Base-by-base conservation (phyloP, 2,113 vertebrate genomes). In the Nothoprocta pentlandii region DNA sequence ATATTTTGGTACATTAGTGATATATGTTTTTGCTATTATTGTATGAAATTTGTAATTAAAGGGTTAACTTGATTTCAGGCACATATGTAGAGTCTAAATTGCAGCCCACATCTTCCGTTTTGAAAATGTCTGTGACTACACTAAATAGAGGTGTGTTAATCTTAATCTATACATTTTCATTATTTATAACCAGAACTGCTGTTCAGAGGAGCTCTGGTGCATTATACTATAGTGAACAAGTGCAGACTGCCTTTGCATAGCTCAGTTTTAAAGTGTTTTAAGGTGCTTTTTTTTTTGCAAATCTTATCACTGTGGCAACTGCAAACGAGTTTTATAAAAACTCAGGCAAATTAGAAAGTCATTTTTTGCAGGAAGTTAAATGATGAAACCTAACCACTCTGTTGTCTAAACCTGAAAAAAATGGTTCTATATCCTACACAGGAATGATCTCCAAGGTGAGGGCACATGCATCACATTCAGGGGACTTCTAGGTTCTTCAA, bases 201-300 rank as follows among this genome's bases (percentile, higher is more conserved):
- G 32, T 8, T 25, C 0, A 0, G 51, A 69, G 20, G 56, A 36
- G 8, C 32, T 0, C 9, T 42, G 47, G 23, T 15, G 54, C 46
- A 28, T 23, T 51, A n/a, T 62, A 34, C 47, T 49, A 9, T 39
- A 80, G 19, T 3, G 0, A 79, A 30, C 9, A 11, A 3, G 26
- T 2, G 0, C 41, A 7, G 21, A 26, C 53, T 68, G 56, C 16
- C 56, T 11, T 44, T 68, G 56, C 20, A 47, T 11, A 7, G 16
- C 10, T 26, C 13, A 2, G 7, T 28, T 51, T 17, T 20, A 4
- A 16, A 9, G 54, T 12, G 54, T 12, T 14, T 9, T 9, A 23
- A 30, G 8, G 39, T 49, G 61, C 13, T 75, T 56, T 32, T 92
- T 75, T 56, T 32, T 90, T 6, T 44, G 5, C 51, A 76, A 88